Conservation (phyloP, 2,113 vertebrate genomes). For the Syrrhaptes paradoxus region DNA sequence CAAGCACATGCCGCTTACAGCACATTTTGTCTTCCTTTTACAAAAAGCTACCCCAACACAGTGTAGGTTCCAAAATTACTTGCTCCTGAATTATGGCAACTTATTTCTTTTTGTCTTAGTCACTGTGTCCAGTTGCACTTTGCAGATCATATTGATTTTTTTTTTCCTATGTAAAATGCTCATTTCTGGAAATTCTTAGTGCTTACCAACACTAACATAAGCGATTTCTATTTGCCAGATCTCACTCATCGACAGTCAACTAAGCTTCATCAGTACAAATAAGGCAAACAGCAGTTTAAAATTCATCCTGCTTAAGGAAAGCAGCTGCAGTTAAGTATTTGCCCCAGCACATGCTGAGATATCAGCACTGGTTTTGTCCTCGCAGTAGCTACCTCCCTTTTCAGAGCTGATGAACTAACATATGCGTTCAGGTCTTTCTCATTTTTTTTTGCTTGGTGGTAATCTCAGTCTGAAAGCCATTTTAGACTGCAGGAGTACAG, state of each 20-base stretch:
- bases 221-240: not conserved
- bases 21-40: not conserved
- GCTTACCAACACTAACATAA: not conserved
- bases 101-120: not conserved
- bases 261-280: not conserved
- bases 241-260: not conserved
- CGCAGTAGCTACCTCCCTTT: not conserved
- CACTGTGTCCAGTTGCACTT: not conserved
- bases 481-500: not conserved
- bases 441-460: not conserved
- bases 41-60: not conserved
- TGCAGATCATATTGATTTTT: not conserved
- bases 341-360: not conserved
- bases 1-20: fast-evolving
- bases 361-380: not conserved
- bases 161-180: not conserved
- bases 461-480: not conserved
- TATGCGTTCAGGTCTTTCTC: not conserved
- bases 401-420: not conserved
- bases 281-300: not conserved
- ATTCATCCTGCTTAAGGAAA: not conserved
- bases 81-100: not conserved
- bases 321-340: not conserved
- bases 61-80: not conserved
- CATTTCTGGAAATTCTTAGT: not conserved